Conservation (phyloP, 2,888 invertebrate species). For the Liodrosophila aerea region DNA sequence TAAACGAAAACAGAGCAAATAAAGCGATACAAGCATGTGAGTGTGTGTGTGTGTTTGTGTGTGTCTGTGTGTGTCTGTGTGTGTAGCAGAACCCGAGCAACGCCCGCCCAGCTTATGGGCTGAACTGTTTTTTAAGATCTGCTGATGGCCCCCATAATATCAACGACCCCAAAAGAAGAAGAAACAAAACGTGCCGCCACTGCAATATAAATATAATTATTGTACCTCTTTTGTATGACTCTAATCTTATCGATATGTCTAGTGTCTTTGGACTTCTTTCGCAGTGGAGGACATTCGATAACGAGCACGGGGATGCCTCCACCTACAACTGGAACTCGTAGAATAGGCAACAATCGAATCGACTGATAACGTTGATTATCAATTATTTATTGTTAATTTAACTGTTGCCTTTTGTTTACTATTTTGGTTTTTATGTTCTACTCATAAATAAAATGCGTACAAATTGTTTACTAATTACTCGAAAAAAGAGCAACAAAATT, state of each 20-base stretch:
- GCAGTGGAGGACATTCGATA: conserved; percentile 18
- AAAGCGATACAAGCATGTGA: conserved; percentile 23
- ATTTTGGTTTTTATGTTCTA: conserved; percentile 8
- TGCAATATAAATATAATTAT: conserved; percentile 19
- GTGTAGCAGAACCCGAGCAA: conserved; percentile 24
- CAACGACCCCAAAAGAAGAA: conserved; percentile 39
- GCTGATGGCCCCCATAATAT: conserved; percentile 46
- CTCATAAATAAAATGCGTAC: conserved; percentile 50
- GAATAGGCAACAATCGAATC: conserved; percentile 10
- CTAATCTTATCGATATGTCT: conserved; percentile 41
- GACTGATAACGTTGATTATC: conserved; percentile 25
- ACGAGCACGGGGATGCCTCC: conserved; percentile 26
- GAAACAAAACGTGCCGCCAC: conserved; percentile 41
- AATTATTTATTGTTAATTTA: conserved; percentile 22
- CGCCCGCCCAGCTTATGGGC: conserved; percentile 33
- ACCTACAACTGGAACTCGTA: conserved; percentile 26
- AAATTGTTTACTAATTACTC: conserved; percentile 66
- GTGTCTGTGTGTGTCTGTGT: too few relatives aligned
- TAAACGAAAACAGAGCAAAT: conserved; percentile 24
- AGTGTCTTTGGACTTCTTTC: conserved; percentile 12
- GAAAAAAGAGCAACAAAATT: conserved; percentile 25
- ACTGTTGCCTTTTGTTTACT: conserved; percentile 20
- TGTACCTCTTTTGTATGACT: neutral
- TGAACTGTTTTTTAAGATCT: conserved; percentile 33
- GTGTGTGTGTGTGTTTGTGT: too few relatives aligned